phyloP scores from a whole-genome alignment of 2,888 invertebrate species.

The Xestia c-nigrum region DNA sequence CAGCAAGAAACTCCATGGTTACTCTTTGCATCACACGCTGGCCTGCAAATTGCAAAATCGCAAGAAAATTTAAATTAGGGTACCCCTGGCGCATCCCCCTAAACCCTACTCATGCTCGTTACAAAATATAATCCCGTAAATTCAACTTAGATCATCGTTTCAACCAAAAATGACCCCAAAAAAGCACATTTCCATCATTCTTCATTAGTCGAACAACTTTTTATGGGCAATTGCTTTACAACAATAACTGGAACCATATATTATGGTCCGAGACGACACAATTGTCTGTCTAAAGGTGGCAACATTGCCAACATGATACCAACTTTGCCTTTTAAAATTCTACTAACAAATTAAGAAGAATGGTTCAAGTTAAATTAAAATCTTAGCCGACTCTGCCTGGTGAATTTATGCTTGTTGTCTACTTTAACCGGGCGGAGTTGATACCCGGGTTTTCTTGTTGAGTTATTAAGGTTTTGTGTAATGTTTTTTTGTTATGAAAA shows the following conservation, averaged over 20 bases:
- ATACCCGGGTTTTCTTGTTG: conserved; percentile 58
- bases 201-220: conserved; percentile 58
- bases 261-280: conserved; percentile 47
- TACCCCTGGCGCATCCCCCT: no score
- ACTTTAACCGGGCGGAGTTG: conserved; percentile 65
- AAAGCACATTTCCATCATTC: conserved; percentile 45
- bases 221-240: conserved; percentile 53
- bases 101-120: neutral
- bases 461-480: conserved; percentile 62
- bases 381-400: conserved; percentile 76
- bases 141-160: conserved; percentile 34
- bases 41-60: no score
- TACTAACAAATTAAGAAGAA: conserved; percentile 88
- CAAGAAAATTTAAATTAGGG: no score
- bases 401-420: conserved; percentile 86
- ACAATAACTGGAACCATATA: conserved; percentile 60
- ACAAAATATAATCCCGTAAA: conserved; percentile 14
- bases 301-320: conserved; percentile 52
- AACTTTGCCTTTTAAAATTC: conserved; percentile 71
- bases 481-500: conserved; percentile 44
- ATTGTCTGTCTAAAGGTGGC: conserved; percentile 58
- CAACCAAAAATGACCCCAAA: conserved; percentile 36
- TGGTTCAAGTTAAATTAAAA: conserved; percentile 89
- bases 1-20: no score
- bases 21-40: no score